Evolutionary conservation across 2,113 vertebrate species (phyloP), one percentile per base, ranked within the genome.

Genomic region (Cyprinus carpio): DNA sequence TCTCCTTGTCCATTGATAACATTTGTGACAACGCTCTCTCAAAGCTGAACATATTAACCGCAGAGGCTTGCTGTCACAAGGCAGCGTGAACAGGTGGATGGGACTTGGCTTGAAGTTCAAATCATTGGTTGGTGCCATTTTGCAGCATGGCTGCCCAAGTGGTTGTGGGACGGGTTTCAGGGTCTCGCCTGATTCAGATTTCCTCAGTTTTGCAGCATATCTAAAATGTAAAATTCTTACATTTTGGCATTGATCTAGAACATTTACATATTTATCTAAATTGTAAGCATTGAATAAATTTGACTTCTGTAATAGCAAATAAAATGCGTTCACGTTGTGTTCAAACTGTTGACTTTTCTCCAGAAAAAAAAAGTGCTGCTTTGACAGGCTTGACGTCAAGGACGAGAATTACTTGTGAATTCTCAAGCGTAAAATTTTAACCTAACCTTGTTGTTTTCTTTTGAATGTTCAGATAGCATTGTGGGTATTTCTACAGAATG

Each of bases 31-130:
- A 79, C 4, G 20, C 34, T 62, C 20, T 62, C 20, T 65, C 4
- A 27, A 18, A 65, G 37, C 27, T 65, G 13, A 46, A 75, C 46
- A 18, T 18, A 40, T 60, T 27, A 18, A 20, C 23, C 15, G 13
- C 34, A 43, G 20, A 81, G 34, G 58, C 65, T 46, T 81, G 11
- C 58, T 75, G 65, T 16, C 49, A 74, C 34, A 23, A 78, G 74
- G 18, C 62, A 83, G 76, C 49, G 51, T 78, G 25, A 76, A 85
- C 31, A 60, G 60, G 23, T 51, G 76, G 74, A 78, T 12, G 65
- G 37, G 80, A 65, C 69, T 72, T 78, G 81, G 67, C 81, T 72
- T 54, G 13, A 75, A 71, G 82, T 80, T 46, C 8, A 27, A 67
- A 56, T 75, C 65, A 29, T 10, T 64, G 7, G 75, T 34, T 40